Conservation (phyloP, 2,888 invertebrate species). For the Papilio elwesi region DNA sequence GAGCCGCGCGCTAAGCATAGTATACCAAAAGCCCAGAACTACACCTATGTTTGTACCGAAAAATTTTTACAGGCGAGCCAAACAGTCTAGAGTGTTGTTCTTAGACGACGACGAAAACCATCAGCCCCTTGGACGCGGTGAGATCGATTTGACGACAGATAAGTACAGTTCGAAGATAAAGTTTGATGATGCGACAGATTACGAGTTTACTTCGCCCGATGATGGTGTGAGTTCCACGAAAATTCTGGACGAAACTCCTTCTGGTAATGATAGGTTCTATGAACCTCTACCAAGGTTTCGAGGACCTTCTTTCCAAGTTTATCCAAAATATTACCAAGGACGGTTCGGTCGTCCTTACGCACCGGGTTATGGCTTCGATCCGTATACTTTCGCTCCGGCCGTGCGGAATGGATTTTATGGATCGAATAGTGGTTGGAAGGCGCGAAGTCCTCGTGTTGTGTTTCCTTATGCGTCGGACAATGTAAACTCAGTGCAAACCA, state of each 20-base stretch:
- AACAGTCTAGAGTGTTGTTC: constrained; percentile 67
- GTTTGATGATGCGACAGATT: constrained; percentile 77
- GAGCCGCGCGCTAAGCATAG: constrained; percentile 71
- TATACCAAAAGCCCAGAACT: constrained; percentile 66
- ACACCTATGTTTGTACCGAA: constrained; percentile 74
- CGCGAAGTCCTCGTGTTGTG: constrained; percentile 77
- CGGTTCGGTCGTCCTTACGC: constrained; percentile 71
- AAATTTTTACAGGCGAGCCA: constrained; percentile 57
- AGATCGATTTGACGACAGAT: constrained; percentile 68
- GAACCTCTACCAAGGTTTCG: constrained; percentile 65
- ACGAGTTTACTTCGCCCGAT: constrained; percentile 74
- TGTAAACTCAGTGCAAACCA: constrained; percentile 72
- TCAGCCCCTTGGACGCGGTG: constrained; percentile 69
- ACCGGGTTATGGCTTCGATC: constrained; percentile 68
- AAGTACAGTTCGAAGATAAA: constrained; percentile 70
- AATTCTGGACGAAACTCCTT: constrained; percentile 53
- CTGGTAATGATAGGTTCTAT: constrained; percentile 73
- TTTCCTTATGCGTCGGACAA: constrained; percentile 76
- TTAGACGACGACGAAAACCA: constrained; percentile 72
- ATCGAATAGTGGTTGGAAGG: constrained; percentile 70
- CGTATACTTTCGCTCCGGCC: constrained; percentile 63
- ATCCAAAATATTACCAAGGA: constrained; percentile 69
- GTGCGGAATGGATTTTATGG: constrained; percentile 66
- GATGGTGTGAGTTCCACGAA: constrained; percentile 50
- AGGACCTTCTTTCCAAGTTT: constrained; percentile 52